Percentiles rank a stretch among this genome's conserved stretches.
Conservation (phyloP, 2,888 invertebrate species). For the Cheilosia impressa region DNA sequence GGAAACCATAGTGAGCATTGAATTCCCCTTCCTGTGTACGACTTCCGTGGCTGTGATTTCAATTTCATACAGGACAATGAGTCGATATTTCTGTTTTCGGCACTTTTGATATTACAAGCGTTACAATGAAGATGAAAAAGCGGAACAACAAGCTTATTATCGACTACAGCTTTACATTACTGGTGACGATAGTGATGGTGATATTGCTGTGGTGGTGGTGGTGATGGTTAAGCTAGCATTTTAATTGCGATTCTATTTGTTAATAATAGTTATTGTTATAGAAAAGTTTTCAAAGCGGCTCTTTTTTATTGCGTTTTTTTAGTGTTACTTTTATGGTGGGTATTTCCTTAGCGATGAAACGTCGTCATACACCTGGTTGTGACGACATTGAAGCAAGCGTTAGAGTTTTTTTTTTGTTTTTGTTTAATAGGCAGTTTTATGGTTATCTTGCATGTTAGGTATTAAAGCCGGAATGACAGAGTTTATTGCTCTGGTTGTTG, state of each 20-base stretch:
- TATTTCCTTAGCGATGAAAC: constrained; percentile 31
- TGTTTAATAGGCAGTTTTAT: constrained; percentile 46
- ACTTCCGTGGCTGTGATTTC: neutral
- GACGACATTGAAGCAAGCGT: constrained; percentile 75
- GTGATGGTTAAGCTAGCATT: constrained; percentile 57
- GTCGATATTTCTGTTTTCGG: neutral
- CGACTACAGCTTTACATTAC: constrained; percentile 48
- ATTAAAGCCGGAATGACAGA: constrained; percentile 51
- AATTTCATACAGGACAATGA: neutral
- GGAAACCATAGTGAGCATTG: constrained; percentile 9
- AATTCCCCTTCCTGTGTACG: neutral
- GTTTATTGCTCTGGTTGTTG: constrained; percentile 42
- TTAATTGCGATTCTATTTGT: constrained; percentile 61
- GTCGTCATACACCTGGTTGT: constrained; percentile 42
- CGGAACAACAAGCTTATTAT: constrained; percentile 61
- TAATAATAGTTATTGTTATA: constrained; percentile 42
- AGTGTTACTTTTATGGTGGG: constrained; percentile 13
- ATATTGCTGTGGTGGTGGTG: constrained; percentile 33
- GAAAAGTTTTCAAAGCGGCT: constrained; percentile 27
- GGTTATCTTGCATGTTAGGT: constrained; percentile 66
- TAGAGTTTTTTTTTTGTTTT: constrained; percentile 22
- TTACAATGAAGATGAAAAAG: constrained; percentile 22
- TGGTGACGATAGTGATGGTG: constrained; percentile 43
- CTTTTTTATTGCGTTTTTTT: constrained; percentile 20
- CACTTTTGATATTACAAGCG: constrained; percentile 5